Base-by-base conservation (phyloP, 1,140 invertebrate genomes). In the Spodoptera frugiperda region DNA sequence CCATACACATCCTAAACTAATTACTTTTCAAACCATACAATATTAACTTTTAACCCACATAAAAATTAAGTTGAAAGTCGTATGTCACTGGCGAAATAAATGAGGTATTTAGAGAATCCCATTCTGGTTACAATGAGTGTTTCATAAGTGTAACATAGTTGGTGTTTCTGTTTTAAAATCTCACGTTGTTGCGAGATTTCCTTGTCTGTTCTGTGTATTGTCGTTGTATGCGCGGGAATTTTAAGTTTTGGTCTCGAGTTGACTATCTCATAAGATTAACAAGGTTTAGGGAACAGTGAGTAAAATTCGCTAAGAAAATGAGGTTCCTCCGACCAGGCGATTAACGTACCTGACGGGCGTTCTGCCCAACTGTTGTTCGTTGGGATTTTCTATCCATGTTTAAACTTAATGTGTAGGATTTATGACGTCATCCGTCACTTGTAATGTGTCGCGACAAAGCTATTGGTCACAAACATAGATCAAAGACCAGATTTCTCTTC, bases 61-160 rank as follows among this genome's bases (percentile, higher is more conserved):
- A 51, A 4, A 21, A 12, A 15, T 48, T 25, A 21, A 65, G 61
- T 48, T 48, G n/a, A 65, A 65, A 65, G 14, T 65, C 11, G 39
- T 48, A 19, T 44, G 11, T 53, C 12, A 39, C 25, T 72, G 76
- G 55, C 4, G 12, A 55, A 74, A 78, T 79, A 76, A 79, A 80
- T 63, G 72, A 61, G 76, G 78, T 77, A 82, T 82, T 82, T 76
- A n/a, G 39, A 78, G 76, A 79, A 82, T 82, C 63, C 48, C 54
- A 75, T 74, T 76, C 61, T 76, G 51, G 67, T 51, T 63, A 73
- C 61, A 65, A 65, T 65, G 44, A 65, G 0, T 65, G 61, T 65
- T 65, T 65, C 61, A 17, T 65, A 65, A 65, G 61, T 65, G 19
- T 46, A 14, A 48, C 17, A 39, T 39, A 39, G 33, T 39, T 39